Base-by-base conservation (phyloP, 2,888 invertebrate species). In the Apodemia mormo region DNA sequence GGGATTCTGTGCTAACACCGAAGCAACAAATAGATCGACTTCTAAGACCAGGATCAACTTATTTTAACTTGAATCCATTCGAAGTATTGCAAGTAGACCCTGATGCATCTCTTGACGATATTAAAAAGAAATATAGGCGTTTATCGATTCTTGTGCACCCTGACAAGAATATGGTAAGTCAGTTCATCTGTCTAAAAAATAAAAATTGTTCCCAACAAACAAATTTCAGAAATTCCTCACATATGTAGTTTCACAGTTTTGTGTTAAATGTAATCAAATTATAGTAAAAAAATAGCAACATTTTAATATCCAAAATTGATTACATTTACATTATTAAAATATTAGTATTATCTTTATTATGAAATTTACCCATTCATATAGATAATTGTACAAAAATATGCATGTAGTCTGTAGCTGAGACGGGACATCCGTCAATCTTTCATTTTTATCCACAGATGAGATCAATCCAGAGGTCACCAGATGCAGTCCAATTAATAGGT, bases 81-180 rank as follows among this genome's bases (percentile, higher is more conserved):
- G 97, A 98, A 92, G 98, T 97, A 3, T 92, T 98, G 70, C 97
- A 98, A 94, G 95, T 98, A 68, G 99, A 99, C 81, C 98, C 98
- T 14, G 98, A 98, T 75, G 95, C 96, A 12, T 92, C 97, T 30
- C 87, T 99, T 70, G 98, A 99, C 79, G 98, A 98, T 85, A 96
- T 99, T 69, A 99, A 99, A 89, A 99, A 98, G 87, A 98, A 98
- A 90, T 99, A 99, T 90, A 95, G 98, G 84, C 95, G 97, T 93
- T 95, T 99, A 82, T 99, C 99, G 29, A 98, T 99, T 87, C 94
- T 99, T 81, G 99, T 99, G 52, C 99, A 99, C 96, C 99, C 99
- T 33, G 99, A 99, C 87, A 99, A 99, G 94, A 99, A 99, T 93
- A 95, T 93, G 79, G 94, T 94, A 79, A 86, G 89, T 81, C 43